These are phyloP conservation scores for Cirrhinus molitorella DNA, from an alignment of 2,797 vertebrate species.

Conservation along the genomic window DNA sequence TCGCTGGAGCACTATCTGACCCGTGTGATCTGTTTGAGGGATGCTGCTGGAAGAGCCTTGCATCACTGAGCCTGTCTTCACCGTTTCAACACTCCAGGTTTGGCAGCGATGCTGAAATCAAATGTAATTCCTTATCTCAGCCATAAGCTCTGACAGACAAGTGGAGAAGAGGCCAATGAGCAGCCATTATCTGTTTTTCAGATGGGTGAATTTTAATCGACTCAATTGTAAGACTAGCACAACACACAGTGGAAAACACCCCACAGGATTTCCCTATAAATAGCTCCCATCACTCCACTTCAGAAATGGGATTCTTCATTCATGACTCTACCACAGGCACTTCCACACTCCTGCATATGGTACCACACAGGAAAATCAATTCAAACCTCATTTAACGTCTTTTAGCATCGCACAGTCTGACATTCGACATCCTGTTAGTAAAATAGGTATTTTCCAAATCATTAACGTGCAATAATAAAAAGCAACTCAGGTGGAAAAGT, in stretches of 20 bases:
- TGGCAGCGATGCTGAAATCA: conserved; percentile 39
- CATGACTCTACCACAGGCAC: neutral
- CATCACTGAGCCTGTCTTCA: conserved; percentile 64
- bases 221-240: conserved; percentile 18
- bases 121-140: conserved; percentile 37
- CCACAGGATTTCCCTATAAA: conserved; percentile 21
- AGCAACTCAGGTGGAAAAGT: conserved; percentile 26
- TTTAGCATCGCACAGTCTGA: neutral
- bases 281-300: conserved; percentile 17
- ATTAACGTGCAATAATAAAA: conserved; percentile 45
- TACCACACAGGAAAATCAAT: conserved; percentile 24
- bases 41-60: conserved; percentile 51
- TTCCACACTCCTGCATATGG: conserved; percentile 1
- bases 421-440: conserved; percentile 23
- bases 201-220: conserved; percentile 39
- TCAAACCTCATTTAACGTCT: neutral
- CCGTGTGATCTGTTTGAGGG: conserved; percentile 54
- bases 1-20: conserved; percentile 40
- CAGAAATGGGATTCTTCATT: conserved; percentile 36
- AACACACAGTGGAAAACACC: conserved; percentile 30
- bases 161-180: conserved; percentile 10
- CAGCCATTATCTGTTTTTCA: conserved; percentile 32
- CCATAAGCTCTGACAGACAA: conserved; percentile 39
- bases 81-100: conserved; percentile 51
- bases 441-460: conserved; percentile 50